phyloP scores from a whole-genome alignment of 2,797 vertebrate species.

The Sylvilagus floridanus region DNA sequence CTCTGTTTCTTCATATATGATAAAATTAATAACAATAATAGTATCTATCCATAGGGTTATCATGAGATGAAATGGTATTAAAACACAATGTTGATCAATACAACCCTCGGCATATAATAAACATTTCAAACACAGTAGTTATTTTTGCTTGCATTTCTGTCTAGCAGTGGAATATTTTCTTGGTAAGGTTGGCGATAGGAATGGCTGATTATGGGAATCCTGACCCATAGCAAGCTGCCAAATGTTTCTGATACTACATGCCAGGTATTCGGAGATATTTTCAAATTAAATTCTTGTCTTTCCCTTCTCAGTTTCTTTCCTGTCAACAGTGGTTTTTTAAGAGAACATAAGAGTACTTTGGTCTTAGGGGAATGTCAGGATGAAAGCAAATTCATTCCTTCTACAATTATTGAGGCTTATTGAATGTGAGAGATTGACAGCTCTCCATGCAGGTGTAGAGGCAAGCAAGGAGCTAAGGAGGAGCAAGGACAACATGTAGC shows the following conservation, averaged over 20 bases:
- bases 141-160: conserved; percentile 42
- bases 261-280: background rate
- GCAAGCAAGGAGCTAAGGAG: background rate
- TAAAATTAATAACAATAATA: too few relatives aligned
- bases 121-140: background rate
- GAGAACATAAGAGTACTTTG: background rate
- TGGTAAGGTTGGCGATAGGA: background rate
- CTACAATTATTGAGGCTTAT: background rate
- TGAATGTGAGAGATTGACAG: background rate
- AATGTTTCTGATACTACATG: background rate
- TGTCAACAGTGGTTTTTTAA: background rate
- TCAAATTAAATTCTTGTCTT: background rate
- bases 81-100: background rate
- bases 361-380: conserved; percentile 23
- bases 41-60: too few relatives aligned
- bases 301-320: background rate
- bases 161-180: conserved; percentile 22
- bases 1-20: too few relatives aligned
- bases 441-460: background rate
- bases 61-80: conserved; percentile 20
- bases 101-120: background rate
- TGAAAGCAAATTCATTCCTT: background rate
- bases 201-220: conserved; percentile 12
- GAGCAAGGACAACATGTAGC: background rate
- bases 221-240: background rate